Percentiles rank a stretch among this genome's conserved stretches.
Evolutionary conservation across 2,113 vertebrate genomes (phyloP).

Genomic region (Malaclemys terrapin): DNA sequence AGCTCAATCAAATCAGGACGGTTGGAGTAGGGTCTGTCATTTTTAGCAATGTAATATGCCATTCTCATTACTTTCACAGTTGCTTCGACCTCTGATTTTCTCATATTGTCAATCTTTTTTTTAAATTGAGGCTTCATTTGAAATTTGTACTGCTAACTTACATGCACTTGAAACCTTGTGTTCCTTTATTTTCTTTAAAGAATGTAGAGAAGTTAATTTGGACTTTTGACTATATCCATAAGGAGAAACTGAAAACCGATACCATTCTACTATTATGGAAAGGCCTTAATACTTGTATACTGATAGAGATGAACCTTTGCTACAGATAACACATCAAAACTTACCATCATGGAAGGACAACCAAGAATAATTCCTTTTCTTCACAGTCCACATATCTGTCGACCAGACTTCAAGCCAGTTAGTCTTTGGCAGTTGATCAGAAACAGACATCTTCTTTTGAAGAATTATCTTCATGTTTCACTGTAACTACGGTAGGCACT

Average conservation of each 20-base stretch:
- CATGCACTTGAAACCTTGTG: neutral
- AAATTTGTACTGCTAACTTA: neutral
- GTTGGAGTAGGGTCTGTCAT: neutral
- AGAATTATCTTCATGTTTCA: neutral
- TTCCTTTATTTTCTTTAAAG: neutral
- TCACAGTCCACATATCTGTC: neutral
- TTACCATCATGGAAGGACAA: neutral
- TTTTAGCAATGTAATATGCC: neutral
- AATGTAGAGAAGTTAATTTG: neutral
- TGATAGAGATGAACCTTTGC: neutral
- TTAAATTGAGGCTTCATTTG: neutral
- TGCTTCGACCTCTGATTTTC: neutral
- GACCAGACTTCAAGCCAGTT: neutral
- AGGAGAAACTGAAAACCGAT: neutral
- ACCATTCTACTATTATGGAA: neutral
- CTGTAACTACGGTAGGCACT: neutral
- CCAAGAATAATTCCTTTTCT: neutral
- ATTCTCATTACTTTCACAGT: neutral
- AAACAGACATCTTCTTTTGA: neutral
- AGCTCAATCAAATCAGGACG: neutral
- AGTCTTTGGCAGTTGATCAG: neutral
- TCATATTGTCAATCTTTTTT: neutral
- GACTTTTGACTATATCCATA: neutral
- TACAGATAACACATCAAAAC: neutral
- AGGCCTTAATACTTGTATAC: neutral